phyloP scores from a whole-genome alignment of 2,113 vertebrate genomes.

The Callaeas wilsoni region DNA sequence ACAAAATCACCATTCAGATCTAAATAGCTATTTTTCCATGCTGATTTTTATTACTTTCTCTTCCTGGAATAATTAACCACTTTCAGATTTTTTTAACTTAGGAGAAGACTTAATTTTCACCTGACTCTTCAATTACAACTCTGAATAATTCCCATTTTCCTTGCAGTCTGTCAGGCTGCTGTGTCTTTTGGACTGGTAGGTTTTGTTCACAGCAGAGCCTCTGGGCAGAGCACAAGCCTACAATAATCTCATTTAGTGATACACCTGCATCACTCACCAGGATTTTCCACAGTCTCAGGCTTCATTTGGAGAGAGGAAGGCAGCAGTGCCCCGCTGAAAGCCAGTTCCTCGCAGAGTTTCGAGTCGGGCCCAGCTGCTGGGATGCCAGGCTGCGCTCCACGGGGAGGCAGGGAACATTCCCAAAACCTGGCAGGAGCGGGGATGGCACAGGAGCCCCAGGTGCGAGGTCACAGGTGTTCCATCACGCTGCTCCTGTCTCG shows the following conservation, averaged over 20 bases:
- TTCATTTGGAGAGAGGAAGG: neutral
- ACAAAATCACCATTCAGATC: conserved; percentile 1
- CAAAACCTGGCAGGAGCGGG: fast-evolving
- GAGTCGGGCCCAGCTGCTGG: neutral
- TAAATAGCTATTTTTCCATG: neutral
- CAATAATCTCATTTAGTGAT: neutral
- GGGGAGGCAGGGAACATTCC: neutral
- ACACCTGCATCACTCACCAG: neutral
- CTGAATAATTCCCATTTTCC: neutral
- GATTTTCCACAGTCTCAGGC: neutral
- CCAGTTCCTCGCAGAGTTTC: neutral
- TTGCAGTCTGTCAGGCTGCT: neutral
- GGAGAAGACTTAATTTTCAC: neutral
- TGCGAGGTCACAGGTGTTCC: neutral
- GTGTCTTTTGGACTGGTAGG: neutral
- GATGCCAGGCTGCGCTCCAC: neutral
- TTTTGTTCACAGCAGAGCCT: neutral
- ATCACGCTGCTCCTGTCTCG: neutral
- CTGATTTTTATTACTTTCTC: conserved; percentile 18
- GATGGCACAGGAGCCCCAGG: neutral
- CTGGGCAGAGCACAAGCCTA: neutral
- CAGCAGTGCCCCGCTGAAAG: neutral
- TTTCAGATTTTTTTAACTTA: neutral
- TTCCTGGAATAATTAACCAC: neutral
- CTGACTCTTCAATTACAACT: neutral